Evolutionary conservation across 2,888 invertebrate species (phyloP), one percentile per base, ranked within the genome.

Genomic region (Leptinotarsa haldemani): DNA sequence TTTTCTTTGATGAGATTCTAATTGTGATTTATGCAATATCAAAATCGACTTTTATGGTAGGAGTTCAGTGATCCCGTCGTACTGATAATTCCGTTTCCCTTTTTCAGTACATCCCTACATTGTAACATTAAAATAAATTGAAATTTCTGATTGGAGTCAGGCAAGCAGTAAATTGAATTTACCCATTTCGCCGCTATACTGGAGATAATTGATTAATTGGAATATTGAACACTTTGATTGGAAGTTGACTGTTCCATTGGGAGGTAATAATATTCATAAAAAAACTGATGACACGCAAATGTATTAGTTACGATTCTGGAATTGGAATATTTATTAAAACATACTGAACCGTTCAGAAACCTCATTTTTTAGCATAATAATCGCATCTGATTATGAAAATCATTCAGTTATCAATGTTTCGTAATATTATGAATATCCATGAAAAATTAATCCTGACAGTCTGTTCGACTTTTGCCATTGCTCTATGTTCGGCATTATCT

Each of bases 101-200:
- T 74, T 71, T 71, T 58, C 48, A 61, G 52, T 70, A 66, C 65
- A 71, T 63, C 65, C 69, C 69, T 74, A 69, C 63, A 74, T 66
- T 74, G 68, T 71, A 69, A 74, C 74, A 74, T 72, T 65, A 69
- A 74, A 74, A 72, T 74, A 71, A 74, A 74, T 74, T 74, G 74
- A 72, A 74, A 74, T 74, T 74, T 74, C 61, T 69, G 74, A 74
- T 74, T 74, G 74, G 69, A 74, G 71, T 74, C 71, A 74, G 69
- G 74, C 74, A 72, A 74, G 74, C 74, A 69, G 69, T 52, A 74
- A 74, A 74, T 74, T 74, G 66, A 74, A 74, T 74, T 74, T 69
- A 47, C 66, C 65, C 74, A 74, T 71, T 74, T 71, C 69, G 71
- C 61, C 71, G 71, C 71, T 46, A 70, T 69, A 69, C 69, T 69